Percentiles rank a stretch among this genome's conserved stretches.
phyloP scores from a whole-genome alignment of 2,888 invertebrate genomes.

The Melanotus villosus region DNA sequence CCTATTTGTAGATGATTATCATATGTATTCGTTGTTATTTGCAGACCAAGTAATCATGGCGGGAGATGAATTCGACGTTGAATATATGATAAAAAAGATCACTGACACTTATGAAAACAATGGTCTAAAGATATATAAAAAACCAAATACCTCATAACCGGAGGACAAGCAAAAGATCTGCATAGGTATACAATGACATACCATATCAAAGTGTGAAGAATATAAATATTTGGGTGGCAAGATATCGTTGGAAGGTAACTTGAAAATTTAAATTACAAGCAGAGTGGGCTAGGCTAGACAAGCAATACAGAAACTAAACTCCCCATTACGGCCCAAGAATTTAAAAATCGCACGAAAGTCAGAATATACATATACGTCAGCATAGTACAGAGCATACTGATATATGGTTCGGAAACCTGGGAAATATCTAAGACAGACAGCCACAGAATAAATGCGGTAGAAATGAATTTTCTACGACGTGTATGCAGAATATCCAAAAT shows the following conservation, averaged over 20 bases:
- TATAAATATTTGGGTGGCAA: not conserved
- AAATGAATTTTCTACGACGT: not conserved
- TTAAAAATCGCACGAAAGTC: not conserved
- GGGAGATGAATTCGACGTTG: not conserved
- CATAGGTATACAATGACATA: not conserved
- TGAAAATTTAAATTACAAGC: too few species aligned
- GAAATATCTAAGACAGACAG: conserved; percentile 1
- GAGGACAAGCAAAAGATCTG: not conserved
- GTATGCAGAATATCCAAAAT: not conserved
- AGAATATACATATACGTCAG: not conserved
- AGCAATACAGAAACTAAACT: not conserved
- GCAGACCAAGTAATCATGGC: not conserved
- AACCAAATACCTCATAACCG: not conserved
- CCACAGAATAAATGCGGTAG: not conserved
- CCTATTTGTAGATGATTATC: too few species aligned
- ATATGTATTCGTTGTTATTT: too few species aligned
- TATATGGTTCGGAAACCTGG: not conserved
- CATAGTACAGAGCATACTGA: not conserved
- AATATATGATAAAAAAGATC: not conserved
- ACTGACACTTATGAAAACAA: too few species aligned
- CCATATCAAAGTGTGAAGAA: not conserved
- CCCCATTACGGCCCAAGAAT: not conserved
- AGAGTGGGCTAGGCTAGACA: not conserved
- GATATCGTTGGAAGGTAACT: not conserved
- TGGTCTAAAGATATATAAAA: not conserved